A percentile compares a stretch with the other conserved stretches of the same genome.
These are phyloP conservation scores for Epinephelus moara DNA, from an alignment of 2,113 vertebrate species.

Conservation along the genomic window DNA sequence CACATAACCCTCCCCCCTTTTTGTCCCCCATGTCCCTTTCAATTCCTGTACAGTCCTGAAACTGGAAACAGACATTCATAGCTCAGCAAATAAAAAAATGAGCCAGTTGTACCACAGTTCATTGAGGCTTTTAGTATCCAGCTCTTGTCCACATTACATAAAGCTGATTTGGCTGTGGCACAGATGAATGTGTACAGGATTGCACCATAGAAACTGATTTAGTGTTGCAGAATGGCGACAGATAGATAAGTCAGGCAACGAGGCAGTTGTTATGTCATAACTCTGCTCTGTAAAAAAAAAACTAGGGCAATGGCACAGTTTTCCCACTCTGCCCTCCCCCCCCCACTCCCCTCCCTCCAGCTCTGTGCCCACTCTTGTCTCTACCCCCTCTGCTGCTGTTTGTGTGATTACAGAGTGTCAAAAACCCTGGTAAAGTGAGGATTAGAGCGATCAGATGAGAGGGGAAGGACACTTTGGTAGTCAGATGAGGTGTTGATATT, in stretches of 20 bases:
- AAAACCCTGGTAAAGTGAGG: constrained; percentile 30
- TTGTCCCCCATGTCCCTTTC: background rate
- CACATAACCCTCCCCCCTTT: background rate
- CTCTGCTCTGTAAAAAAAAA: constrained; percentile 70
- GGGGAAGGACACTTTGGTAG: background rate
- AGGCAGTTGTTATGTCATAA: constrained; percentile 79
- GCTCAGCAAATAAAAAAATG: constrained; percentile 10
- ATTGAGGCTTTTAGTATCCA: constrained; percentile 60
- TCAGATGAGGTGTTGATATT: constrained; percentile 52
- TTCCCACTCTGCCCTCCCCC: constrained; percentile 16
- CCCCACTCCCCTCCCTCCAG: constrained; percentile 1
- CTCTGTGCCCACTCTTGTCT: constrained; percentile 36
- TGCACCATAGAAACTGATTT: constrained; percentile 62
- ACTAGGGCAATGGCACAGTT: constrained; percentile 80
- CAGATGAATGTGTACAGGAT: constrained; percentile 54
- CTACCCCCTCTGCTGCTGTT: constrained; percentile 28
- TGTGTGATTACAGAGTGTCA: constrained; percentile 32
- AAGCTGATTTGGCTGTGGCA: constrained; percentile 62
- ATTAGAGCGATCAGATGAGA: constrained; percentile 30
- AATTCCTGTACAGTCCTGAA: background rate
- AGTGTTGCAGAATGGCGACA: constrained; percentile 59
- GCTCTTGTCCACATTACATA: constrained; percentile 67
- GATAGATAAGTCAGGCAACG: constrained; percentile 65
- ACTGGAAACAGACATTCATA: constrained; percentile 32
- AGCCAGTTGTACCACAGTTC: constrained; percentile 46